Percentiles rank a stretch among this genome's conserved stretches.
Conservation (phyloP, 2,113 vertebrate species). For the Sceloporus tristichus region DNA sequence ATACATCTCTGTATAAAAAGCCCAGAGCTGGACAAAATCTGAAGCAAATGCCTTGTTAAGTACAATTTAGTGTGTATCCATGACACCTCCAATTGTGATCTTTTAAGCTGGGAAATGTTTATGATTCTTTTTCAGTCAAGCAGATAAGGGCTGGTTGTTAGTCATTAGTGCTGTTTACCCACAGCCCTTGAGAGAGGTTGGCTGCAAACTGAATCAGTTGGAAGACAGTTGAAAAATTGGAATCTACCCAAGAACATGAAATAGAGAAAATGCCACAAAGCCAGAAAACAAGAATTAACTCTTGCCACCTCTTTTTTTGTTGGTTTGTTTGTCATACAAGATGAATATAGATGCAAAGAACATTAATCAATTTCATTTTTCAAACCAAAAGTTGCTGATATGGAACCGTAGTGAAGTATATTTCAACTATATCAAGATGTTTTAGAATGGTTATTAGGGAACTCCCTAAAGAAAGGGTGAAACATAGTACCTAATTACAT, state of each 20-base stretch:
- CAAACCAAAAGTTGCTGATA: too few relatives aligned
- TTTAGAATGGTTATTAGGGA: background rate
- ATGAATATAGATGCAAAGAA: background rate
- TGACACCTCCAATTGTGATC: background rate
- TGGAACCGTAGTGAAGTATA: background rate
- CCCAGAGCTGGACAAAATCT: background rate
- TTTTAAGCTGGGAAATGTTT: background rate
- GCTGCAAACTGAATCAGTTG: background rate
- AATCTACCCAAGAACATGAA: background rate
- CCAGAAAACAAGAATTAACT: background rate
- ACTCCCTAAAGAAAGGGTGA: background rate
- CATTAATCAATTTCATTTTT: too few relatives aligned
- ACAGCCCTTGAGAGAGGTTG: background rate
- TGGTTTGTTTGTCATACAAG: background rate
- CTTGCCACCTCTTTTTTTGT: too few relatives aligned
- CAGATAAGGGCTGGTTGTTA: conserved; percentile 2
- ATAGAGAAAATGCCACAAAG: background rate
- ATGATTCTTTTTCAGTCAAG: background rate
- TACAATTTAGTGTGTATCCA: background rate
- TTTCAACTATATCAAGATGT: background rate
- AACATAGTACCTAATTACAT: background rate
- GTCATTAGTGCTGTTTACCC: background rate
- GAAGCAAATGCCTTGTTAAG: background rate
- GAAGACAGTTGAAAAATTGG: background rate
- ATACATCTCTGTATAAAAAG: background rate